These are phyloP conservation scores for Mycetomoellerius zeteki DNA, from an alignment of 1,140 invertebrate species.

Conservation along the genomic window DNA sequence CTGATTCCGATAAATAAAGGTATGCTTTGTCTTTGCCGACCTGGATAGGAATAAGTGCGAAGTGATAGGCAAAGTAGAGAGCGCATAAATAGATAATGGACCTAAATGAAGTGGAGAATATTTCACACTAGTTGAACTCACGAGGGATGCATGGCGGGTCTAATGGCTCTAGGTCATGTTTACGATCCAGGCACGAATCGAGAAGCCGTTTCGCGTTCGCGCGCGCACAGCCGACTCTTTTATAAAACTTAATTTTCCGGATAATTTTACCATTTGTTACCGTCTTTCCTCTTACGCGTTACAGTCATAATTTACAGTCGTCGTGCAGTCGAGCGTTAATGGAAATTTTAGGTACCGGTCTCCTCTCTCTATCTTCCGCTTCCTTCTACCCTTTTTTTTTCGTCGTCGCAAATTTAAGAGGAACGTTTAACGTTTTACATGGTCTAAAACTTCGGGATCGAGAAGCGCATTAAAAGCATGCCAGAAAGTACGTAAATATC, in stretches of 20 bases:
- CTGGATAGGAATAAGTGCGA: constrained; percentile 22
- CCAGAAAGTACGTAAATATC: constrained; percentile 60
- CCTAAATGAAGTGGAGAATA: constrained; percentile 51
- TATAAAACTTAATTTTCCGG: constrained; percentile 74
- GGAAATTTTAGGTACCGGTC: constrained; percentile 73
- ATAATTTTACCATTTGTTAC: constrained; percentile 75
- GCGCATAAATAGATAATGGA: constrained; percentile 48
- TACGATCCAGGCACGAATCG: constrained; percentile 51
- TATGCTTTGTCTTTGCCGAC: neutral
- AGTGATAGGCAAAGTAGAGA: constrained; percentile 41
- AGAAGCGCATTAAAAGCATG: constrained; percentile 54
- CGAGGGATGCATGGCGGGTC: constrained; percentile 32
- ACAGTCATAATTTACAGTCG: constrained; percentile 72
- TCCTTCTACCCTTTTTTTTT: constrained; percentile 27
- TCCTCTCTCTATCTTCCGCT: constrained; percentile 64
- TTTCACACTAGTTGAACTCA: constrained; percentile 60
- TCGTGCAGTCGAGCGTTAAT: constrained; percentile 70
- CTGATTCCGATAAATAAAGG: neutral
- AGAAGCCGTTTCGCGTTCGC: constrained; percentile 30
- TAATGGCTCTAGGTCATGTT: constrained; percentile 51
- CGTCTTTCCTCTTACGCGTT: constrained; percentile 65
- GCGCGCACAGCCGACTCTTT: constrained; percentile 56
- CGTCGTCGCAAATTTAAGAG: constrained; percentile 28
- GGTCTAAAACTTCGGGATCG: constrained; percentile 41
- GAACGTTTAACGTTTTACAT: constrained; percentile 63